Conservation (phyloP, 1,140 invertebrate genomes). For the Megalonaias nervosa region DNA sequence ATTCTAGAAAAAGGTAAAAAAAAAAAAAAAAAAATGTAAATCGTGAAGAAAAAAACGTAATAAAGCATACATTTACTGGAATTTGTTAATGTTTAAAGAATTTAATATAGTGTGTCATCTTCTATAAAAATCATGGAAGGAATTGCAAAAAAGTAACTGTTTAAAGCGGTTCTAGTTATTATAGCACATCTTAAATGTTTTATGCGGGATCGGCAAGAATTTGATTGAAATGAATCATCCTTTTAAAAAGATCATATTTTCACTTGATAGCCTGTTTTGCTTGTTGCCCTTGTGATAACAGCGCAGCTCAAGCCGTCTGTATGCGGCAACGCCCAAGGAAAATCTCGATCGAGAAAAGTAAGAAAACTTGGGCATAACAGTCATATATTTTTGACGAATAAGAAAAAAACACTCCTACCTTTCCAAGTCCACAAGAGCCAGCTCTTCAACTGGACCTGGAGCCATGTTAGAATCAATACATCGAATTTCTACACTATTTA, state of each 20-base stretch:
- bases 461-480: conserved; percentile 41
- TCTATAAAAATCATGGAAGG: too few species aligned
- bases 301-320: background rate
- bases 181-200: background rate
- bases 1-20: too few species aligned
- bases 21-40: too few species aligned
- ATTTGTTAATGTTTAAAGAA: too few species aligned
- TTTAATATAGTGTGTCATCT: too few species aligned
- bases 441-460: conserved; percentile 61
- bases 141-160: too few species aligned
- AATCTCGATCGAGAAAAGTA: conserved; percentile 3
- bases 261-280: background rate
- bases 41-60: too few species aligned
- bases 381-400: background rate
- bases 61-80: too few species aligned
- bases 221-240: conserved; percentile 1
- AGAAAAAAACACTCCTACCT: conserved; percentile 48
- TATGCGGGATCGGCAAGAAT: conserved; percentile 3
- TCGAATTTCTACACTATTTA: too few species aligned
- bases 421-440: conserved; percentile 61
- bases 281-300: background rate
- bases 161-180: too few species aligned
- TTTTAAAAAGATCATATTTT: background rate
- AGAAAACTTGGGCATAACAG: background rate
- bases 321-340: conserved; percentile 5